Evolutionary conservation across 1,140 invertebrate genomes (phyloP), one percentile per base, ranked within the genome.

Genomic region (Hypothenemus hampei): DNA sequence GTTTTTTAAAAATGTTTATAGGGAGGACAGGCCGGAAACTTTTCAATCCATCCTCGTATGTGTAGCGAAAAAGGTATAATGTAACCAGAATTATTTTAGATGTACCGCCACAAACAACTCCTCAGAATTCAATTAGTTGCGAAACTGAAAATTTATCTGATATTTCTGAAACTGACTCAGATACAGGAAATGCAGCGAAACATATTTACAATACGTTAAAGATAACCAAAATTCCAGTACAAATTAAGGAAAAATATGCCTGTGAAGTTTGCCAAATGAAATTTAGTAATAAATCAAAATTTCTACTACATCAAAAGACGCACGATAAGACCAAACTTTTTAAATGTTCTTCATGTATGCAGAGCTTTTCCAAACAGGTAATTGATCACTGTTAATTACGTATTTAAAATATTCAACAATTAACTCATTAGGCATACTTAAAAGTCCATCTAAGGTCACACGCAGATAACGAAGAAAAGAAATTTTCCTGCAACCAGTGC

Each of bases 401-500:
- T n/a, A 29, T 7, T 35, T 36, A 23, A 20, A 22, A 22, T 8
- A 19, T 3, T 10, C 4, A 16, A 20, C 22, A 3, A 29, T 45
- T 16, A 48, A 22, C 50, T 39, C 55, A 36, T 22, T 26, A 63
- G 55, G 45, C 35, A 6, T 43, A 57, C 53, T 59, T 64, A 48
- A 61, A 57, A 20, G 46, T 59, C 1, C 66, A 68, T 49, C 22
- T 58, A 16, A 37, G 60, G 20, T 59, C 60, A 6, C 64, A 68
- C 61, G 43, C 26, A 5, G 61, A 61, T 51, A 13, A 33, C 8
- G 53, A 66, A 39, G 64, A 74, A 2, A 75, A 73, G 44, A 73
- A 75, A 6, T 81, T 75, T 57, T 64, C 68, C 47, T 81, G 81
- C 65, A 68, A 72, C 4, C 63, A 73, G 3, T 82, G 81, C 59